phyloP scores from a whole-genome alignment of 2,797 vertebrate species.

The Pelodytes ibericus region DNA sequence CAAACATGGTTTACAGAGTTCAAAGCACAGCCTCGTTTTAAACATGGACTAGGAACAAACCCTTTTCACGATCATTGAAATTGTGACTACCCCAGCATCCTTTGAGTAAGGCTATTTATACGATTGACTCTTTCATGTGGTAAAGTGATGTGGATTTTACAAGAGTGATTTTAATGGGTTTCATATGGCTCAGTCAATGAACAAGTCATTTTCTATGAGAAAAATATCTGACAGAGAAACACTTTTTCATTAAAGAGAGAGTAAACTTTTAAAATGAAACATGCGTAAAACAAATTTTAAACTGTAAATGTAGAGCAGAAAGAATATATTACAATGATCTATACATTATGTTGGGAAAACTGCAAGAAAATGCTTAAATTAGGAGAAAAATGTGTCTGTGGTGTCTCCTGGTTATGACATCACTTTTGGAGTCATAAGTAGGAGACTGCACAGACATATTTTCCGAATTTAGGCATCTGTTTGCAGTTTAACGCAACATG shows the following conservation, averaged over 20 bases:
- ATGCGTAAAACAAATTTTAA: not conserved
- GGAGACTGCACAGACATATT: too few species aligned
- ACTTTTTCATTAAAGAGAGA: not conserved
- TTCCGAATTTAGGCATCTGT: too few species aligned
- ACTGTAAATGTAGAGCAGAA: not conserved
- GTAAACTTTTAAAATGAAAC: not conserved
- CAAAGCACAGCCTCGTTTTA: constrained; percentile 17
- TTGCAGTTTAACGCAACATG: too few species aligned
- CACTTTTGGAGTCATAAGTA: too few species aligned
- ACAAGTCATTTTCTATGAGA: constrained; percentile 62
- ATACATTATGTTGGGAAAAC: too few species aligned
- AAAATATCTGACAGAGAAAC: constrained; percentile 36
- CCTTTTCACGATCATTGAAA: constrained; percentile 69
- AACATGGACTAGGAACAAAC: constrained; percentile 59
- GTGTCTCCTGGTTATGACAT: too few species aligned
- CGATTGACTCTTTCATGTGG: constrained; percentile 77
- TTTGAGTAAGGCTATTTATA: constrained; percentile 77
- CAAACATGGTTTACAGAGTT: constrained; percentile 26
- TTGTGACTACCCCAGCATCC: constrained; percentile 71
- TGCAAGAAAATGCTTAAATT: too few species aligned
- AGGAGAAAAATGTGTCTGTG: too few species aligned
- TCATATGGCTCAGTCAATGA: constrained; percentile 70
- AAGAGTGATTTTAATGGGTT: constrained; percentile 77
- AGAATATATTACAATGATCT: too few species aligned
- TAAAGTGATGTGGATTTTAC: constrained; percentile 76